Evolutionary conservation across 2,888 invertebrate species (phyloP).

Genomic region (Ischnus inquisitorius): DNA sequence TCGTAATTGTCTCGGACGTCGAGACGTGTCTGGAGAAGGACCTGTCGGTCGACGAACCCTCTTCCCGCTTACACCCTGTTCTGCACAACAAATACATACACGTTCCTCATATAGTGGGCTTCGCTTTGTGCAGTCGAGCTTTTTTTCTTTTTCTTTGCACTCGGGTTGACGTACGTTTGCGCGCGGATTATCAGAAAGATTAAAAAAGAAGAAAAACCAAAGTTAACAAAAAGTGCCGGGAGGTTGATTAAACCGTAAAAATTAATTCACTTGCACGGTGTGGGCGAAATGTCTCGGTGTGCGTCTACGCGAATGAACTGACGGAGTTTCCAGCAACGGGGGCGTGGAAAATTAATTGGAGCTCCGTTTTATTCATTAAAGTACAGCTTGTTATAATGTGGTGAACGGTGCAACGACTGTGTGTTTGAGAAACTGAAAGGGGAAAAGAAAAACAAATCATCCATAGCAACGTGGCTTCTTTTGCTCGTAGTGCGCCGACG

Average conservation of each 20-base stretch:
- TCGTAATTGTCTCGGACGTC: background rate
- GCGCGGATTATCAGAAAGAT: slow-evolving; percentile 26
- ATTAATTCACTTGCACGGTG: slow-evolving; percentile 35
- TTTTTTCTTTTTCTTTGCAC: slow-evolving; percentile 15
- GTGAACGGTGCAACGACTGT: slow-evolving; percentile 59
- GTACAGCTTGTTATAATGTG: slow-evolving; percentile 10
- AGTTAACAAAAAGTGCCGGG: slow-evolving; percentile 32
- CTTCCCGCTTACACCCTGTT: slow-evolving; percentile 4
- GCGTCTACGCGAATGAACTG: slow-evolving; percentile 8
- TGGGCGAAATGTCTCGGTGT: slow-evolving; percentile 2
- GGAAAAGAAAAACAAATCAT: background rate
- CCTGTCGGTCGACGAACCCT: slow-evolving; percentile 37
- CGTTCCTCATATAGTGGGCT: background rate
- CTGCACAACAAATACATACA: background rate
- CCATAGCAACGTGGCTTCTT: slow-evolving; percentile 1
- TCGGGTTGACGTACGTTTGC: background rate
- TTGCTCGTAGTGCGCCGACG: slow-evolving; percentile 11
- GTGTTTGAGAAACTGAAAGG: slow-evolving; percentile 35
- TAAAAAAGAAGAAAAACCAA: slow-evolving; percentile 5
- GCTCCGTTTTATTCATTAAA: slow-evolving; percentile 48
- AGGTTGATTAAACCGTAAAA: slow-evolving; percentile 57
- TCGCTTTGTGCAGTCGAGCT: background rate
- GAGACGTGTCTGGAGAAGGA: slow-evolving; percentile 1
- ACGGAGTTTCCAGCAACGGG: background rate
- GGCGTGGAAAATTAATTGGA: background rate